Evolutionary conservation across 2,888 invertebrate genomes (phyloP).

Genomic region (Tenthredo amoena): DNA sequence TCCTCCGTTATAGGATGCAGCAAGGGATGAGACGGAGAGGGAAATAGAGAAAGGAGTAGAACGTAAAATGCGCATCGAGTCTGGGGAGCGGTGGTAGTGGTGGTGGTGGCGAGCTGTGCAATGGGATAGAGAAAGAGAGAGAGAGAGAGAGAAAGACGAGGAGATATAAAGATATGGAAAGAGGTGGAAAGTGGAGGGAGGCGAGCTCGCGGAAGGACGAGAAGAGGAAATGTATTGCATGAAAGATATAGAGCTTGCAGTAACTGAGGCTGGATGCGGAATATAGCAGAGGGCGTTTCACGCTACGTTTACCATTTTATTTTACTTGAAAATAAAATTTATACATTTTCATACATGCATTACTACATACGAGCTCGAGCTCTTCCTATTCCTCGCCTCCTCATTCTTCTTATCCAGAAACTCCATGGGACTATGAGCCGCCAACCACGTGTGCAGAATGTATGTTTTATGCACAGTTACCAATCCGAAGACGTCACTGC

Average conservation of each 20-base stretch:
- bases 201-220: background rate
- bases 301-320: slow-evolving; percentile 74
- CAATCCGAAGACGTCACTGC: background rate
- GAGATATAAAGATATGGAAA: slow-evolving; percentile 1
- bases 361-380: background rate
- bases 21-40: background rate
- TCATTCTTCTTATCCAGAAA: background rate
- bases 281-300: slow-evolving; percentile 67
- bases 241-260: slow-evolving; percentile 40
- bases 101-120: background rate
- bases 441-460: background rate
- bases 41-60: slow-evolving; percentile 26
- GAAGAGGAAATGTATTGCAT: slow-evolving; percentile 47
- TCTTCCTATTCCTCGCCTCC: background rate
- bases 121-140: background rate
- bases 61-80: slow-evolving; percentile 45
- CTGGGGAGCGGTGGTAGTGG: background rate
- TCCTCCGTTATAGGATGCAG: slow-evolving; percentile 11
- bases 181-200: background rate
- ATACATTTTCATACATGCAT: slow-evolving; percentile 43
- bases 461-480: background rate
- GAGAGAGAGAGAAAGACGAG: background rate
- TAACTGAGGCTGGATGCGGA: slow-evolving; percentile 56
- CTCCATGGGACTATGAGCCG: background rate
- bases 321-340: slow-evolving; percentile 67